Percentiles rank a stretch among this genome's conserved stretches.
Evolutionary conservation across 2,113 vertebrate genomes (phyloP).

Genomic region (Pyrgilauda ruficollis): DNA sequence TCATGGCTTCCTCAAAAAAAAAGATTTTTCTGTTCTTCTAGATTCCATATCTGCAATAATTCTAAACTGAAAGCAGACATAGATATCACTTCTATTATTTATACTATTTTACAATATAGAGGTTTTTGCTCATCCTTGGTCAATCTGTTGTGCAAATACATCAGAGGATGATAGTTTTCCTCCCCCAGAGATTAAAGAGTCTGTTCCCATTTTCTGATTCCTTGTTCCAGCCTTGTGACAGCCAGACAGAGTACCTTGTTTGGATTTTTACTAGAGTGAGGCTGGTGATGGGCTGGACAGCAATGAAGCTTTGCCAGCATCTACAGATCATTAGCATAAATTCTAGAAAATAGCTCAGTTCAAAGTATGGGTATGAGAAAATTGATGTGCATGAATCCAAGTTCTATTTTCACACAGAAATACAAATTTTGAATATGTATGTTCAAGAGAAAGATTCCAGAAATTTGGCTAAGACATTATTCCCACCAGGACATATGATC

Average conservation of each 20-base stretch:
- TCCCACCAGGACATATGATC: conserved; percentile 46
- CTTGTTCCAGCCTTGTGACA: background rate
- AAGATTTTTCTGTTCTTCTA: background rate
- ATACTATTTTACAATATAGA: background rate
- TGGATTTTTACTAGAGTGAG: background rate
- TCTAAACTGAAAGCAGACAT: background rate
- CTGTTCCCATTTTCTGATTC: background rate
- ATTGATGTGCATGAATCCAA: background rate
- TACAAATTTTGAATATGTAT: conserved; percentile 32
- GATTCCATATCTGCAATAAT: background rate
- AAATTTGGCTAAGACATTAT: conserved; percentile 51
- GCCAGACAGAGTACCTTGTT: background rate
- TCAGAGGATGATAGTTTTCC: background rate
- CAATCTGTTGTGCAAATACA: background rate
- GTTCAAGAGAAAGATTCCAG: background rate
- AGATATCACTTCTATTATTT: background rate
- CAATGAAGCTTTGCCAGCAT: background rate
- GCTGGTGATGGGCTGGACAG: background rate
- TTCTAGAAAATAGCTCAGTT: background rate
- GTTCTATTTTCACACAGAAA: background rate
- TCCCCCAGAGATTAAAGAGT: background rate
- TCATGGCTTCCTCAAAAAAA: background rate
- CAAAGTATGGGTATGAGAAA: background rate
- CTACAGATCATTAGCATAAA: background rate
- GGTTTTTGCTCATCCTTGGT: background rate